Conservation (phyloP, 2,888 invertebrate species). For the Tinea semifulvella region DNA sequence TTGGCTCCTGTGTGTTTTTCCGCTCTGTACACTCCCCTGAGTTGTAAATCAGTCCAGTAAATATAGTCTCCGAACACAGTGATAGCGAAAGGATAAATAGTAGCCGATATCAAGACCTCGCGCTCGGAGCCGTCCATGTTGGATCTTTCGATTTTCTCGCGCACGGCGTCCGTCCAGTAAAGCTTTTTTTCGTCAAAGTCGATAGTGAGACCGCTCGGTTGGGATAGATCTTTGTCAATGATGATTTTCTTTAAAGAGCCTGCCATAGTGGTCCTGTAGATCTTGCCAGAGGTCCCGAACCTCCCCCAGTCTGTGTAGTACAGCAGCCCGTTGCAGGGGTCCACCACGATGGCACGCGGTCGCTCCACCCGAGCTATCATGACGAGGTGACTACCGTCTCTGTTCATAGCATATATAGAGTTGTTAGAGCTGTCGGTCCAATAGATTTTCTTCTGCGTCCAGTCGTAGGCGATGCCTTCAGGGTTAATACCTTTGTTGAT, state of each 20-base stretch:
- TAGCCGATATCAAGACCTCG: slow-evolving; percentile 86
- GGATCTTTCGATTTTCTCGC: slow-evolving; percentile 94
- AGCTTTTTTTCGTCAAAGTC: slow-evolving; percentile 93
- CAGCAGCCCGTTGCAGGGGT: slow-evolving; percentile 94
- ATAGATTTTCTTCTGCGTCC: slow-evolving; percentile 97
- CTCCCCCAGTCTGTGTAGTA: slow-evolving; percentile 98
- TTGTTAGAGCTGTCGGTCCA: slow-evolving; percentile 97
- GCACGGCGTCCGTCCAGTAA: slow-evolving; percentile 97
- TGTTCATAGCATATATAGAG: slow-evolving; percentile 93
- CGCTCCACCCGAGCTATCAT: slow-evolving; percentile 94
- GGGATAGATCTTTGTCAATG: slow-evolving; percentile 88
- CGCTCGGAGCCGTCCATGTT: slow-evolving; percentile 87
- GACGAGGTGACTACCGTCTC: slow-evolving; percentile 85
- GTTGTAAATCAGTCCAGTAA: slow-evolving; percentile 95
- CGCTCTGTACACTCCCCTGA: slow-evolving; percentile 93
- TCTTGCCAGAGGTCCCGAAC: slow-evolving; percentile 92
- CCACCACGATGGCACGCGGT: slow-evolving; percentile 93
- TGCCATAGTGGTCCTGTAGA: slow-evolving; percentile 95
- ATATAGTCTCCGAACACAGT: slow-evolving; percentile 90
- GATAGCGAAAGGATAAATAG: slow-evolving; percentile 95
- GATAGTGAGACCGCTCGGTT: slow-evolving; percentile 94
- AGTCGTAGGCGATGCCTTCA: slow-evolving; percentile 95
- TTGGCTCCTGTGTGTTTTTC: slow-evolving; percentile 97
- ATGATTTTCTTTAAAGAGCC: slow-evolving; percentile 91
- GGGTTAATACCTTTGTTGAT: slow-evolving; percentile 86